These are phyloP conservation scores for Cyphomyrus plagiostoma DNA, from an alignment of 2,113 vertebrate genomes.

Conservation along the genomic window DNA sequence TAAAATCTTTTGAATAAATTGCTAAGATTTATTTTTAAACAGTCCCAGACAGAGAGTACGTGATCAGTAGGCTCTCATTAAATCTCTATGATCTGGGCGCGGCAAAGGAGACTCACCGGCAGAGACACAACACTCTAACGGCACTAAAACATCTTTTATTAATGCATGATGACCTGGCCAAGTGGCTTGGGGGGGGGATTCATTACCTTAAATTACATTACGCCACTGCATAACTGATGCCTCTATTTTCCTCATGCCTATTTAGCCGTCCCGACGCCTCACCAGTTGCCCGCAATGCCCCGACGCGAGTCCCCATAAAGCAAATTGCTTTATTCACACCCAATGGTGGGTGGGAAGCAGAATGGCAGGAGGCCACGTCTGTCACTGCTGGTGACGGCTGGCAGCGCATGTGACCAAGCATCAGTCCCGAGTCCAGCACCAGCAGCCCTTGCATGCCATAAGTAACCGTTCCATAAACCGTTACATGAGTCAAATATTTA, in stretches of 20 bases:
- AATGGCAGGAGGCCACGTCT: background rate
- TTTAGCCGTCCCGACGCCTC: background rate
- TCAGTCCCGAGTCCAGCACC: background rate
- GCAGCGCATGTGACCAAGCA: background rate
- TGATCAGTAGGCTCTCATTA: background rate
- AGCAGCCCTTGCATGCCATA: background rate
- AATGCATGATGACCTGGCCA: conserved; percentile 6
- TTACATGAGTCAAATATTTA: background rate
- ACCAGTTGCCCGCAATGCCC: background rate
- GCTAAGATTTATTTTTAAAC: background rate
- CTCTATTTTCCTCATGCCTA: background rate
- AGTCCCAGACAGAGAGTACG: background rate
- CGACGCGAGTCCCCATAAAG: background rate
- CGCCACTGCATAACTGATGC: background rate
- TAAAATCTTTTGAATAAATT: conserved; percentile 12
- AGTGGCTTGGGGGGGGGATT: background rate
- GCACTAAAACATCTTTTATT: conserved; percentile 13
- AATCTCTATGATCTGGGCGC: background rate
- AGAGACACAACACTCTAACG: background rate
- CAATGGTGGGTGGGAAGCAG: background rate
- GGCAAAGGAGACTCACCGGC: background rate
- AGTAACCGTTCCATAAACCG: background rate
- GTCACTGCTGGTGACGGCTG: background rate
- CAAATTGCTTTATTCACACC: background rate
- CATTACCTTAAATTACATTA: conserved; percentile 15